Conservation (phyloP, 1,140 invertebrate species). For the Notospermus geniculatus region DNA sequence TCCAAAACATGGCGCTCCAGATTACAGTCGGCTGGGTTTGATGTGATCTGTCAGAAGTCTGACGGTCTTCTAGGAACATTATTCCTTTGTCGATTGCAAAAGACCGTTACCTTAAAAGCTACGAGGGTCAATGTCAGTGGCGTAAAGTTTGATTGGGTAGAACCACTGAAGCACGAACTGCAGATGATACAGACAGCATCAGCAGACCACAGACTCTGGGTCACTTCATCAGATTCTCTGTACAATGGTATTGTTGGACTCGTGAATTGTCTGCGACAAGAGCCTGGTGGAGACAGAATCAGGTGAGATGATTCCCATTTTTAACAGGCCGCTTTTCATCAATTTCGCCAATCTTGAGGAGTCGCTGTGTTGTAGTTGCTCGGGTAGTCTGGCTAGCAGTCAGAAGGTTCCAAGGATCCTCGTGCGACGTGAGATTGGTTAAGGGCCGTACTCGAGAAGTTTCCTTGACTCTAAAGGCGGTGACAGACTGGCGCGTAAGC, state of each 20-base stretch:
- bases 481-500: no score
- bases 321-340: no score
- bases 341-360: no score
- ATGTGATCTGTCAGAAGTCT: conserved; percentile 50
- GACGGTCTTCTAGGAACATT: conserved; percentile 44
- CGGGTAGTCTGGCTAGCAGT: no score
- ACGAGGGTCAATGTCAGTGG: conserved; percentile 42
- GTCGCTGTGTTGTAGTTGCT: no score
- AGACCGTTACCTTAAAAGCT: conserved; percentile 5
- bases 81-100: conserved; percentile 41
- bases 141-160: conserved; percentile 70
- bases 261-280: conserved; percentile 82
- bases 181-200: conserved; percentile 55
- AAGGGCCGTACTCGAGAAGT: no score
- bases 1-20: conserved; percentile 36
- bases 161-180: conserved; percentile 67
- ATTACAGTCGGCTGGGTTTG: conserved; percentile 54
- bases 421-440: no score
- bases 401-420: no score
- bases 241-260: conserved; percentile 79
- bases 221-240: conserved; percentile 29
- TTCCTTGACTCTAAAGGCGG: no score
- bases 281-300: conserved; percentile 74
- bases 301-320: no score
- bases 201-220: conserved; percentile 50